Evolutionary conservation across 1,140 invertebrate genomes (phyloP).

Genomic region (Cardiocondyla obscurior): DNA sequence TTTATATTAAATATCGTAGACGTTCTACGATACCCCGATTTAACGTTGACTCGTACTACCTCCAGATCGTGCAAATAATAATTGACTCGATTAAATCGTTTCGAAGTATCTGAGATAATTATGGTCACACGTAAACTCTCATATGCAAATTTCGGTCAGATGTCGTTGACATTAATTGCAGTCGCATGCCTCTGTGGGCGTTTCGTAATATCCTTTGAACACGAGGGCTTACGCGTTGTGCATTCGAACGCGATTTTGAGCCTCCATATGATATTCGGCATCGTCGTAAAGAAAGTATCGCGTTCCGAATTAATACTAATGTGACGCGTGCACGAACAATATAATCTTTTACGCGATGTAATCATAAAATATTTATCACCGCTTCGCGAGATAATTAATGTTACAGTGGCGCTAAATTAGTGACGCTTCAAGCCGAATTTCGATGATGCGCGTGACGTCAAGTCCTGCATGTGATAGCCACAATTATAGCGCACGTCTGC

Average conservation of each 20-base stretch:
- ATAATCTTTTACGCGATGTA: background rate
- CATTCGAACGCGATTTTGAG: background rate
- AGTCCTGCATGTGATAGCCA: conserved; percentile 40
- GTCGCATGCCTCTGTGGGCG: background rate
- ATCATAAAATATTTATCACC: background rate
- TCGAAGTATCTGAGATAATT: background rate
- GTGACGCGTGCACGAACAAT: background rate
- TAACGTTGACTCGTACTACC: background rate
- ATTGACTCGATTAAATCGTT: background rate
- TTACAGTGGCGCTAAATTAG: conserved; percentile 15
- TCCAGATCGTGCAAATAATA: too few relatives aligned
- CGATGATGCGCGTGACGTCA: conserved; percentile 41
- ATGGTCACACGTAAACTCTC: background rate
- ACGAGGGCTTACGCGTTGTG: background rate
- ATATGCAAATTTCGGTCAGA: conserved; percentile 33
- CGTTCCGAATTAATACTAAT: background rate
- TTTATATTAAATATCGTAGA: background rate
- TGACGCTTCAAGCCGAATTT: conserved; percentile 41
- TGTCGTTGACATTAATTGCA: conserved; percentile 47
- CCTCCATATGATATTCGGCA: background rate
- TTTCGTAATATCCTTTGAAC: conserved; percentile 11
- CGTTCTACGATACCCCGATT: background rate
- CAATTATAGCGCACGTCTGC: conserved; percentile 6
- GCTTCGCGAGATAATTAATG: conserved; percentile 6
- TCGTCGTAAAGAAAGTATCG: background rate